phyloP scores from a whole-genome alignment of 2,797 vertebrate species.

The Phyllotis vaccarum region DNA sequence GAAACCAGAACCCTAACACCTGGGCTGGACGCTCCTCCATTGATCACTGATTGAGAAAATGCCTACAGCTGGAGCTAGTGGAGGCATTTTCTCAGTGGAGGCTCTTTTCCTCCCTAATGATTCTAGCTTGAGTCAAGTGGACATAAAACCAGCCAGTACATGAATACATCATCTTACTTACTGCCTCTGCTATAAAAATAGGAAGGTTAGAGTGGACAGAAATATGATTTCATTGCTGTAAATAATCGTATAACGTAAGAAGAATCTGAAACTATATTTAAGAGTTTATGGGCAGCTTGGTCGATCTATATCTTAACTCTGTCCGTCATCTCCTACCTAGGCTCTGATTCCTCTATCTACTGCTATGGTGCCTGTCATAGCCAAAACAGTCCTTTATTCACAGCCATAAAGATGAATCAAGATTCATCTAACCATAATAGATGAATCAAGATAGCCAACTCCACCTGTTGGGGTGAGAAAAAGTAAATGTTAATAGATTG shows the following conservation, averaged over 20 bases:
- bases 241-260: neutral
- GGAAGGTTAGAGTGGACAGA: neutral
- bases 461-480: neutral
- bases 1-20: neutral
- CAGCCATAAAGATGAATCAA: too few relatives aligned
- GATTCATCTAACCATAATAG: too few relatives aligned
- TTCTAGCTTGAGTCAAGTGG: neutral
- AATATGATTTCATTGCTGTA: neutral
- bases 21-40: neutral
- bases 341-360: too few relatives aligned
- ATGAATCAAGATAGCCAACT: neutral
- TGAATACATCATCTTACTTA: neutral
- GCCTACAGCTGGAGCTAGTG: neutral
- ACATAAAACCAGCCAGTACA: neutral
- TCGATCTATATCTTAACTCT: too few relatives aligned
- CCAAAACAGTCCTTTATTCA: too few relatives aligned
- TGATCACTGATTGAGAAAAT: neutral
- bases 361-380: too few relatives aligned
- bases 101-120: neutral
- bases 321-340: too few relatives aligned
- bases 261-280: neutral
- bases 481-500: neutral
- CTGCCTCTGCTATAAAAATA: neutral
- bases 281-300: neutral
- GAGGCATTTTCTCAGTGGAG: neutral